phyloP scores from a whole-genome alignment of 2,113 vertebrate species.

The Tragulus kanchil region DNA sequence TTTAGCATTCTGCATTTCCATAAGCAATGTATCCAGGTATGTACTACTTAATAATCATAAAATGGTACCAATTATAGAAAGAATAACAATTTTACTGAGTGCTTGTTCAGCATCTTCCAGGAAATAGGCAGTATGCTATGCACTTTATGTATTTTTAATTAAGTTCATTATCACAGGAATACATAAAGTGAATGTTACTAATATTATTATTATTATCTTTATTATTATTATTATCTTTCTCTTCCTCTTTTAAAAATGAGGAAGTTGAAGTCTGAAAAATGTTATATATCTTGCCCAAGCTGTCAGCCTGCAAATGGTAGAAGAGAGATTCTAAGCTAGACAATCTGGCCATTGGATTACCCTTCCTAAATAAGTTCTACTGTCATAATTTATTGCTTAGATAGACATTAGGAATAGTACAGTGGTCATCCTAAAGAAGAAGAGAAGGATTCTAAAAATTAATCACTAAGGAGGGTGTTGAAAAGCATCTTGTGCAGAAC shows the following conservation, averaged over 20 bases:
- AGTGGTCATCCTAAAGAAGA: slow-evolving; percentile 11
- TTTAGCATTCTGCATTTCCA: not conserved
- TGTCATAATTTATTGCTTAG: not conserved
- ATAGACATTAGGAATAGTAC: not conserved
- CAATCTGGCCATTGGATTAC: not conserved
- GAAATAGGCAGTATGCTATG: not conserved
- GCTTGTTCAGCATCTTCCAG: not conserved
- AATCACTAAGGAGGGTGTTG: not conserved
- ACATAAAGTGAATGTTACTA: not conserved
- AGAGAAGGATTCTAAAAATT: slow-evolving; percentile 35
- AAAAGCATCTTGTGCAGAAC: slow-evolving; percentile 68
- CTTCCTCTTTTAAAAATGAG: slow-evolving; percentile 3
- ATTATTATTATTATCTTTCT: not conserved
- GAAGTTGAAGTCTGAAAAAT: not conserved
- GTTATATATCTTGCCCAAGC: not conserved
- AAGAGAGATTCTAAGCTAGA: not conserved
- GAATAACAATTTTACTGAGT: not conserved
- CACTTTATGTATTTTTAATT: not conserved
- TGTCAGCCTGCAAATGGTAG: not conserved
- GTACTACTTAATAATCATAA: not conserved
- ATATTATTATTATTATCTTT: not conserved
- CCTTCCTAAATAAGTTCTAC: not conserved
- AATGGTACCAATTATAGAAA: not conserved
- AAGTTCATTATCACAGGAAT: not conserved
- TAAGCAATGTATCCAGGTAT: not conserved